phyloP scores from a whole-genome alignment of 2,888 invertebrate genomes.

The Nomada hirtipes region DNA sequence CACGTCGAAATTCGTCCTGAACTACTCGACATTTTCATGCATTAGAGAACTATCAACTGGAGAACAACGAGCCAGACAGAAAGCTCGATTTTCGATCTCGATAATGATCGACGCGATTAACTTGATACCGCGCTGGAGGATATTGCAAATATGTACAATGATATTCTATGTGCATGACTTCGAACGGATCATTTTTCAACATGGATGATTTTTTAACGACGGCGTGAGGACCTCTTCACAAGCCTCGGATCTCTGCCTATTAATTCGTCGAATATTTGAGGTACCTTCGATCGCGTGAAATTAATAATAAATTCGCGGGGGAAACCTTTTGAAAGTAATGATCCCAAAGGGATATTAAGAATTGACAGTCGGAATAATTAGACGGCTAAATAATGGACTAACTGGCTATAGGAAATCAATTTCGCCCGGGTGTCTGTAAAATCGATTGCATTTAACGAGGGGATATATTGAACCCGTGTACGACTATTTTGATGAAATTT shows the following conservation, averaged over 20 bases:
- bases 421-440: background rate
- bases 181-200: background rate
- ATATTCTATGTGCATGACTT: background rate
- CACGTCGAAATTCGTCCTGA: conserved; percentile 5
- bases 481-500: no score
- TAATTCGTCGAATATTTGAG: no score
- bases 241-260: no score
- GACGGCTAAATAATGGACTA: background rate
- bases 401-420: background rate
- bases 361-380: background rate
- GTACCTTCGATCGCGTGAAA: no score
- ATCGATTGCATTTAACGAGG: background rate
- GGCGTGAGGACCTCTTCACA: no score
- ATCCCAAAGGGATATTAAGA: background rate
- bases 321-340: no score
- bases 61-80: conserved; percentile 19
- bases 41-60: conserved; percentile 17
- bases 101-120: conserved; percentile 22
- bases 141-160: background rate
- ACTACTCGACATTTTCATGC: conserved; percentile 26
- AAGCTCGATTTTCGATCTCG: conserved; percentile 5
- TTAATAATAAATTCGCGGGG: no score
- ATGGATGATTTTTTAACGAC: background rate
- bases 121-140: background rate
- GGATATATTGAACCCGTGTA: background rate